Percentiles rank a stretch among this genome's conserved stretches.
Evolutionary conservation across 2,113 vertebrate species (phyloP).

Genomic region (Podarcis muralis): DNA sequence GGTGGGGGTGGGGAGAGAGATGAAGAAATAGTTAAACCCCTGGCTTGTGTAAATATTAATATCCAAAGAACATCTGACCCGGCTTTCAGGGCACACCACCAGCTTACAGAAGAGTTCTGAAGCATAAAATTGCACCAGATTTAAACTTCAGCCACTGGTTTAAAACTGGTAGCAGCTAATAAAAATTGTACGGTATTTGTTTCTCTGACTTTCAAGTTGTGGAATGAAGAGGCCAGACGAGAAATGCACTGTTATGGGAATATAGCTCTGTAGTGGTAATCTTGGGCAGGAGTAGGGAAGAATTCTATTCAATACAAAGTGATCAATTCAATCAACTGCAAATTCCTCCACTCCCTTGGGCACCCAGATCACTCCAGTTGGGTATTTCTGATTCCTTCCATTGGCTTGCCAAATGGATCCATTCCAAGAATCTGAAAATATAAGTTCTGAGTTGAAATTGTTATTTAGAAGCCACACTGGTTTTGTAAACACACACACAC

Average conservation of each 20-base stretch:
- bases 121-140: neutral
- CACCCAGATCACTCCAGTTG: too few species aligned
- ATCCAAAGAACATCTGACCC: neutral
- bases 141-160: neutral
- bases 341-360: too few species aligned
- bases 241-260: too few species aligned
- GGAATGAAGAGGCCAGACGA: too few species aligned
- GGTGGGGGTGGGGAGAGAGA: neutral
- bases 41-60: neutral
- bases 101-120: neutral
- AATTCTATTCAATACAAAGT: too few species aligned
- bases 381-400: neutral
- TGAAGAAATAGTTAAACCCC: neutral
- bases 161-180: neutral
- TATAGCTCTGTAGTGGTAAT: too few species aligned
- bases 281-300: too few species aligned
- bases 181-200: neutral
- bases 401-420: neutral
- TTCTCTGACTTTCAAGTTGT: too few species aligned
- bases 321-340: too few species aligned
- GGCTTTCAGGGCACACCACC: neutral
- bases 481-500: too few species aligned
- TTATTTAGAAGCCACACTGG: slow-evolving; percentile 34
- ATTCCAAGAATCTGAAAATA: neutral
- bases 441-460: neutral